Evolutionary conservation across 2,797 vertebrate species (phyloP).

Genomic region (Myotis daubentonii): DNA sequence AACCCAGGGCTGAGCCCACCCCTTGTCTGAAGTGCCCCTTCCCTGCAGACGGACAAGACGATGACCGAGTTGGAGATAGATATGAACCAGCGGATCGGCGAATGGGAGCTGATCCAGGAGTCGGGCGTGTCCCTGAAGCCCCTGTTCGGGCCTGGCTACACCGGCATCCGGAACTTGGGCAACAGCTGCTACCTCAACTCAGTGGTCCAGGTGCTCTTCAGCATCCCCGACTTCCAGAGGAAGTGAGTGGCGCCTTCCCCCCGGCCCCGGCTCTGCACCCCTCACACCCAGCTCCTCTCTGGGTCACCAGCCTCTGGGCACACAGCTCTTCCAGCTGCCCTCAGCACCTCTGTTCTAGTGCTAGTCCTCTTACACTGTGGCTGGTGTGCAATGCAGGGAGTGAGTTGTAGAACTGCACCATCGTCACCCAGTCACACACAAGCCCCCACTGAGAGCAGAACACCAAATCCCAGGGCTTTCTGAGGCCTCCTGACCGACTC

Average conservation of each 20-base stretch:
- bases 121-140: slow-evolving; percentile 94
- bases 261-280: not conserved
- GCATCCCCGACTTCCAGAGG: slow-evolving; percentile 97
- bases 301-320: slow-evolving; percentile 29
- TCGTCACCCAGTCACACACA: not conserved
- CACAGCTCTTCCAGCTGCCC: not conserved
- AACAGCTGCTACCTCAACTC: slow-evolving; percentile 99
- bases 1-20: not conserved
- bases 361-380: not conserved
- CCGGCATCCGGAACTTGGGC: slow-evolving; percentile 98
- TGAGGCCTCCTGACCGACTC: not conserved
- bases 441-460: not conserved
- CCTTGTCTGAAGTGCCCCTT: slow-evolving; percentile 30
- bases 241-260: slow-evolving; percentile 88
- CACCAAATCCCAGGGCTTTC: not conserved
- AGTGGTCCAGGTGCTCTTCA: slow-evolving; percentile 99
- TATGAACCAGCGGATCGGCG: slow-evolving; percentile 98
- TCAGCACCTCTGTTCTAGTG: not conserved
- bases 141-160: slow-evolving; percentile 94
- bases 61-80: slow-evolving; percentile 99
- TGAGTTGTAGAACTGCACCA: not conserved
- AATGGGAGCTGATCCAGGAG: slow-evolving; percentile 99
- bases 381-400: not conserved
- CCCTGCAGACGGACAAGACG: slow-evolving; percentile 94
- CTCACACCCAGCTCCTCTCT: not conserved